Percentiles rank a stretch among this genome's conserved stretches.
phyloP scores from a whole-genome alignment of 1,140 invertebrate genomes.

The Physella acuta region DNA sequence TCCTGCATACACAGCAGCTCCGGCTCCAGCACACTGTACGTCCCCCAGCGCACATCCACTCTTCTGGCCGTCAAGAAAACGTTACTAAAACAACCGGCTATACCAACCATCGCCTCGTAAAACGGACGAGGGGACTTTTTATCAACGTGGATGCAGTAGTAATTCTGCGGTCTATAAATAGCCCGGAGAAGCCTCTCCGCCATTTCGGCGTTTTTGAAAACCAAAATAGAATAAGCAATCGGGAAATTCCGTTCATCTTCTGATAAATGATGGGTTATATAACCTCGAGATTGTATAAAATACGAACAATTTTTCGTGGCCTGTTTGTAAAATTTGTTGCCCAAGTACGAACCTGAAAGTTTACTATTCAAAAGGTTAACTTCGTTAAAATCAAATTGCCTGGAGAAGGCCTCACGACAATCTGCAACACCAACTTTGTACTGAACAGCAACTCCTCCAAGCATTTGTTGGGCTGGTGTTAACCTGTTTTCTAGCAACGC shows the following conservation, averaged over 20 bases:
- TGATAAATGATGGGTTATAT: conserved; percentile 6
- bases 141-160: conserved; percentile 56
- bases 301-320: neutral
- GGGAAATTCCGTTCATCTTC: conserved; percentile 45
- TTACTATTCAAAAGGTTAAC: too few relatives aligned
- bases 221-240: conserved; percentile 41
- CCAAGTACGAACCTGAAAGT: too few relatives aligned
- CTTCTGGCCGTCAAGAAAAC: conserved; percentile 34
- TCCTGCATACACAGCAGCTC: conserved; percentile 48
- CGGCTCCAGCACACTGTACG: conserved; percentile 38
- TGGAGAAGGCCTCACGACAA: too few relatives aligned
- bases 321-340: too few relatives aligned
- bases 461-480: too few relatives aligned
- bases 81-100: conserved; percentile 41
- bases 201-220: conserved; percentile 43
- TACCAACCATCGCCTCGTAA: conserved; percentile 29
- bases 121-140: conserved; percentile 33
- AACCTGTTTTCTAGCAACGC: too few relatives aligned
- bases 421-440: too few relatives aligned
- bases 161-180: conserved; percentile 53
- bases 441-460: too few relatives aligned
- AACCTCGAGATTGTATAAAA: neutral
- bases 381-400: too few relatives aligned
- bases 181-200: conserved; percentile 43
- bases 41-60: conserved; percentile 37